These are phyloP conservation scores for Elysia crispata DNA, from an alignment of 2,888 invertebrate species.

Conservation along the genomic window DNA sequence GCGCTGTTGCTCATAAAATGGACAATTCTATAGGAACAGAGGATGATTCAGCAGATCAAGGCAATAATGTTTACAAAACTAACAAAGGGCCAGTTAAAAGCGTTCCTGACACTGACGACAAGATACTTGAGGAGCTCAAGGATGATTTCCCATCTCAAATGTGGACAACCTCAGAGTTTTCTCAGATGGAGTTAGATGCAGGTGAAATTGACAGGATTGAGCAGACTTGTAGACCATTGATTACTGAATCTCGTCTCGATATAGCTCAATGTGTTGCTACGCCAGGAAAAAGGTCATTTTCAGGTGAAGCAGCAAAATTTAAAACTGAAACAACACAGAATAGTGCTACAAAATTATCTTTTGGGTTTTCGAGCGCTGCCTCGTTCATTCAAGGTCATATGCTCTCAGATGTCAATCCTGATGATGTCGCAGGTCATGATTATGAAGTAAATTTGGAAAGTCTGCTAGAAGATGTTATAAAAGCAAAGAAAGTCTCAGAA, in stretches of 20 bases:
- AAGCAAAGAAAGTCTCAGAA: neutral
- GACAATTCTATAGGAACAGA: neutral
- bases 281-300: no score
- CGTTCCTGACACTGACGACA: neutral
- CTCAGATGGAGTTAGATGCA: conserved; percentile 30
- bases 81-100: neutral
- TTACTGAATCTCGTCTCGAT: no score
- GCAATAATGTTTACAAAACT: neutral
- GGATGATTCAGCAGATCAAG: neutral
- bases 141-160: conserved; percentile 36
- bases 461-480: conserved; percentile 6
- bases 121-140: conserved; percentile 5
- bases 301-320: no score
- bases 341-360: no score
- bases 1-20: neutral
- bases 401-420: no score
- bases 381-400: no score
- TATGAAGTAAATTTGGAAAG: conserved; percentile 1
- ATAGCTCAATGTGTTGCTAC: no score
- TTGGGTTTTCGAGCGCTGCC: no score
- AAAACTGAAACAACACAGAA: no score
- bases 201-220: neutral
- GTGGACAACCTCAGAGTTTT: conserved; percentile 42
- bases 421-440: no score
- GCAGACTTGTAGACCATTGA: neutral